Conservation (phyloP, 2,888 invertebrate genomes). For the Papilio elwesi region DNA sequence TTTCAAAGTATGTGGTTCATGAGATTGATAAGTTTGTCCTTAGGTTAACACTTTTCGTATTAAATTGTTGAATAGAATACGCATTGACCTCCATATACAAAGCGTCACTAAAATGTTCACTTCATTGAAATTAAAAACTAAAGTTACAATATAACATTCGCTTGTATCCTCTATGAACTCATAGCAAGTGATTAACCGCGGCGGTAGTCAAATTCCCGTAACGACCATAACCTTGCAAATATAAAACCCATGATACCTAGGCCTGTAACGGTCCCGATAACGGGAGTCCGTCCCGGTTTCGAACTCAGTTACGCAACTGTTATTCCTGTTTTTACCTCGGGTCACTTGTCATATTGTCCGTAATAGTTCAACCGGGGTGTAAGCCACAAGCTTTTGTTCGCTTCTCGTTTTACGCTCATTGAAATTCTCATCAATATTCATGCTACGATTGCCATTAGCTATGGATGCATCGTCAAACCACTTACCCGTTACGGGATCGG, state of each 20-base stretch:
- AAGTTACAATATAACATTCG: background rate
- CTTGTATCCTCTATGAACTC: background rate
- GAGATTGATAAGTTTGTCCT: too few relatives aligned
- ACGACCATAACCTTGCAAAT: conserved; percentile 44
- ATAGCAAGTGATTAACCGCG: background rate
- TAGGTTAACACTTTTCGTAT: too few relatives aligned
- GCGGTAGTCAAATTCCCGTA: conserved; percentile 42
- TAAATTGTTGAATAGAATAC: too few relatives aligned
- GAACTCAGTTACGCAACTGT: conserved; percentile 51
- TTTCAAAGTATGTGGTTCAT: too few relatives aligned
- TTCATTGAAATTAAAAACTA: background rate
- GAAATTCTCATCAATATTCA: background rate
- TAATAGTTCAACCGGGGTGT: conserved; percentile 15
- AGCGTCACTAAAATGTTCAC: background rate
- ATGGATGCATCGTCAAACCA: background rate
- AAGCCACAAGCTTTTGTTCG: background rate
- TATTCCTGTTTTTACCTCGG: conserved; percentile 47
- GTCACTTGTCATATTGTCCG: conserved; percentile 27
- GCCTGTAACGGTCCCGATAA: conserved; percentile 67
- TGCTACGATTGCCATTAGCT: background rate
- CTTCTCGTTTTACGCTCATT: background rate
- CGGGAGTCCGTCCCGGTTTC: conserved; percentile 64
- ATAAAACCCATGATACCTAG: conserved; percentile 54
- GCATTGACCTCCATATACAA: background rate
- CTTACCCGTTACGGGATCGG: conserved; percentile 6